Percentiles rank a stretch among this genome's conserved stretches.
Conservation (phyloP, 2,888 invertebrate species). For the Scotopteryx bipunctaria region DNA sequence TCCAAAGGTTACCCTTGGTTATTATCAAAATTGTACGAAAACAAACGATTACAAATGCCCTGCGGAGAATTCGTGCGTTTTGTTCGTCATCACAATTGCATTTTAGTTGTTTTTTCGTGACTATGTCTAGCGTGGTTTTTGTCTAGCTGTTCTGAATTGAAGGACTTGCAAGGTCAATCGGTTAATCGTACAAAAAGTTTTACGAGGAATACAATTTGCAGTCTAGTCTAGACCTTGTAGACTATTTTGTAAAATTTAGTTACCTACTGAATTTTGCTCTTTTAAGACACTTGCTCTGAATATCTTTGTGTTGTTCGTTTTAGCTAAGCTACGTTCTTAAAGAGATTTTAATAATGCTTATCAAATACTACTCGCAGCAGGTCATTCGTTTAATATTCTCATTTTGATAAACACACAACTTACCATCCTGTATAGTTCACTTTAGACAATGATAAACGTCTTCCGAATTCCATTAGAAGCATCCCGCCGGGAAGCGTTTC, state of each 20-base stretch:
- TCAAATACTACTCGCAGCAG: background rate
- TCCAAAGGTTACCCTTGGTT: constrained; percentile 52
- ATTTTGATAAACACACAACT: background rate
- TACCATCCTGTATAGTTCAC: background rate
- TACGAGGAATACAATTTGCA: constrained; percentile 19
- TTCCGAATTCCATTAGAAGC: constrained; percentile 55
- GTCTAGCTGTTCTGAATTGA: constrained; percentile 45
- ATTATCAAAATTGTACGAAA: constrained; percentile 59
- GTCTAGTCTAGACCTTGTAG: constrained; percentile 18
- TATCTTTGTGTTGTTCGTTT: background rate
- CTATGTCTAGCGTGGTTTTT: constrained; percentile 39
- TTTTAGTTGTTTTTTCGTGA: constrained; percentile 50
- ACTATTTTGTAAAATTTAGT: background rate
- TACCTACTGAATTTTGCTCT: background rate
- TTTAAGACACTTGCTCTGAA: background rate
- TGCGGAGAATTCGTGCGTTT: constrained; percentile 49
- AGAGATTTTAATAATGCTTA: too few relatives aligned
- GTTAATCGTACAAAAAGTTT: constrained; percentile 37
- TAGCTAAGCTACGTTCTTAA: too few relatives aligned
- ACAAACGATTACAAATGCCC: constrained; percentile 54
- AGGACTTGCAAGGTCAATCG: constrained; percentile 50
- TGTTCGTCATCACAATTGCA: constrained; percentile 54
- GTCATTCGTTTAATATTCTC: background rate
- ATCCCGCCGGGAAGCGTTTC: constrained; percentile 60
- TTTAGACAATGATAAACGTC: constrained; percentile 48